A percentile compares a stretch with the other conserved stretches of the same genome.
Evolutionary conservation across 2,888 invertebrate genomes (phyloP).

Genomic region (Schizotus pectinicornis): DNA sequence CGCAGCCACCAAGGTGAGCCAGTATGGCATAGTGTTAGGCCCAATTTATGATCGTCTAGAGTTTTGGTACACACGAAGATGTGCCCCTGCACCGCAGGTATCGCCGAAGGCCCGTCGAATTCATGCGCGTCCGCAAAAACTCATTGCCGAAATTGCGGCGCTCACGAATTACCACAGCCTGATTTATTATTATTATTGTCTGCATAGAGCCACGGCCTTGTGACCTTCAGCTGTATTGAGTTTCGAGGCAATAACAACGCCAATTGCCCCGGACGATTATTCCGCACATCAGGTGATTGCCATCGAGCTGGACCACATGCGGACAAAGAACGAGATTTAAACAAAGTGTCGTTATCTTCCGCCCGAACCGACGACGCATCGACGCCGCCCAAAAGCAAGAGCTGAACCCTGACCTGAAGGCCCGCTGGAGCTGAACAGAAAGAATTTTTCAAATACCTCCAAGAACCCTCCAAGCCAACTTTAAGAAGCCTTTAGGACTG

Average conservation of each 20-base stretch:
- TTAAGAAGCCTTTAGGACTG: too few species aligned
- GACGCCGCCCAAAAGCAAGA: too few species aligned
- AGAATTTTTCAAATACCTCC: too few species aligned
- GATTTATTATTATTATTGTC: conserved; percentile 1
- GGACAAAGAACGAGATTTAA: too few species aligned
- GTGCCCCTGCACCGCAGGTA: conserved; percentile 33
- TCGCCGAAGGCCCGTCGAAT: conserved; percentile 22
- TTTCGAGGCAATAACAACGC: conserved; percentile 15
- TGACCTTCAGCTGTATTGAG: conserved; percentile 18
- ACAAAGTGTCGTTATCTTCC: too few species aligned
- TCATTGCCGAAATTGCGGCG: conserved; percentile 3
- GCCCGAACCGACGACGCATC: too few species aligned
- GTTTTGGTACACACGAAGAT: conserved; percentile 34
- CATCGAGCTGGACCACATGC: too few species aligned
- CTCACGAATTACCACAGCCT: conserved; percentile 10
- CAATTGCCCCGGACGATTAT: conserved; percentile 17
- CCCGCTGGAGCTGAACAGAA: too few species aligned
- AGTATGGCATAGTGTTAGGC: conserved; percentile 41
- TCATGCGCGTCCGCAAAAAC: conserved; percentile 14
- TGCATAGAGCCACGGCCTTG: conserved; percentile 12
- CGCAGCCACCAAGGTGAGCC: conserved; percentile 44
- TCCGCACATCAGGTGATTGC: not conserved
- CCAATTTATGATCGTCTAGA: conserved; percentile 44
- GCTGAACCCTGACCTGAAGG: too few species aligned
- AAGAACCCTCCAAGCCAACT: too few species aligned